A percentile compares a stretch with the other conserved stretches of the same genome.
phyloP scores from a whole-genome alignment of 1,140 invertebrate genomes.

The Drosophila albomicans region DNA sequence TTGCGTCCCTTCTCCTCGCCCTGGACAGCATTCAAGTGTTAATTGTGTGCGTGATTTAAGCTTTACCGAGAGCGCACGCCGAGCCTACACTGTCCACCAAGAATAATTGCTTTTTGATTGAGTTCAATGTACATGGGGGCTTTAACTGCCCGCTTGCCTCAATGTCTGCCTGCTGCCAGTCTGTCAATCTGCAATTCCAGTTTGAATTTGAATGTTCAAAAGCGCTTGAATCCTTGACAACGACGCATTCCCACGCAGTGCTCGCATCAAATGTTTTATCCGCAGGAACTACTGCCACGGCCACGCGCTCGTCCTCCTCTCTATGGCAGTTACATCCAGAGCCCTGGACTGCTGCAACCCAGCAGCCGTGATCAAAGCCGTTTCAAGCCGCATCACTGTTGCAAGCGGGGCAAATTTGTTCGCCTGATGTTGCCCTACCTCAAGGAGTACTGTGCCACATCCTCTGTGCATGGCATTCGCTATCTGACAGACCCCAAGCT shows the following conservation, averaged over 20 bases:
- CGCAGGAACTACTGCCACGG: constrained; percentile 44
- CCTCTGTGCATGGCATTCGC: constrained; percentile 70
- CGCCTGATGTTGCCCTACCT: constrained; percentile 48
- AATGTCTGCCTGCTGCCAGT: background rate
- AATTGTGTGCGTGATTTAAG: constrained; percentile 83
- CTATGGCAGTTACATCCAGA: constrained; percentile 29
- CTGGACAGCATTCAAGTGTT: constrained; percentile 62
- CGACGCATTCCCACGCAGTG: constrained; percentile 15
- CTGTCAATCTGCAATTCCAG: constrained; percentile 18
- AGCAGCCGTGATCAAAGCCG: background rate
- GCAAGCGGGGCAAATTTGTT: constrained; percentile 5
- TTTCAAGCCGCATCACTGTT: background rate
- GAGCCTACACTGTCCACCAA: constrained; percentile 36
- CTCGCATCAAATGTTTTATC: constrained; percentile 58
- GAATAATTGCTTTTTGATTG: constrained; percentile 83
- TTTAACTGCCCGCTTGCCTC: constrained; percentile 24
- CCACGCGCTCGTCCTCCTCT: constrained; percentile 54
- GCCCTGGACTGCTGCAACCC: constrained; percentile 12
- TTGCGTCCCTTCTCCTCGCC: constrained; percentile 6
- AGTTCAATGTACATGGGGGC: constrained; percentile 61
- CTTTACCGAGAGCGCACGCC: constrained; percentile 30
- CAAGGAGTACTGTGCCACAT: constrained; percentile 63
- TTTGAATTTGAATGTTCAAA: constrained; percentile 64
- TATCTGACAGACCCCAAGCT: constrained; percentile 67
- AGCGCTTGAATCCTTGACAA: constrained; percentile 14